A percentile compares a stretch with the other conserved stretches of the same genome.
These are phyloP conservation scores for Anoplopoma fimbria DNA, from an alignment of 2,113 vertebrate species.

Conservation along the genomic window DNA sequence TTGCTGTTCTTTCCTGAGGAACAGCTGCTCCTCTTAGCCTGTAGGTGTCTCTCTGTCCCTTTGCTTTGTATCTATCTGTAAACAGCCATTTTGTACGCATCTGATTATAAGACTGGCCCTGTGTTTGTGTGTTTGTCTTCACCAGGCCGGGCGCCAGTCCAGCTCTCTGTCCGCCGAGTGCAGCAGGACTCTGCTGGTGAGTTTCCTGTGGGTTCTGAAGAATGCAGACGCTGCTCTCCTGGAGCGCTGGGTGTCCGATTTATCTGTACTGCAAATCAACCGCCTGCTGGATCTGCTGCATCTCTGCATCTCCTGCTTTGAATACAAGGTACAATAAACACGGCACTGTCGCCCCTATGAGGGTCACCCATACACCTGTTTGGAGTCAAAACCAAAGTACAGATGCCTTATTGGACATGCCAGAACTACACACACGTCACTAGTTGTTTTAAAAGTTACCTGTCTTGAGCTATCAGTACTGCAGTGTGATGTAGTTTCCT, in stretches of 20 bases:
- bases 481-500: neutral
- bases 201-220: conserved; percentile 93
- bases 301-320: conserved; percentile 91
- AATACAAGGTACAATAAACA: conserved; percentile 88
- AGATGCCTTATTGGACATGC: neutral
- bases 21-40: conserved; percentile 53
- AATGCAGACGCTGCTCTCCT: conserved; percentile 87
- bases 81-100: conserved; percentile 49
- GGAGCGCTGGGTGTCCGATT: conserved; percentile 90
- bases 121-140: conserved; percentile 57
- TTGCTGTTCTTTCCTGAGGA: neutral
- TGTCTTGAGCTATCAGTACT: neutral
- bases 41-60: conserved; percentile 61
- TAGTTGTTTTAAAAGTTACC: neutral
- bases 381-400: neutral
- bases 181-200: conserved; percentile 90
- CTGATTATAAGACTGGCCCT: conserved; percentile 37
- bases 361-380: neutral
- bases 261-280: conserved; percentile 89
- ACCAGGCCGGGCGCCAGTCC: conserved; percentile 85
- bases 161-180: conserved; percentile 88
- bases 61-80: neutral
- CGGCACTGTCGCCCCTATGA: neutral
- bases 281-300: conserved; percentile 90
- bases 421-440: neutral